Evolutionary conservation across 2,113 vertebrate species (phyloP).

Genomic region (Malurus alboscapulatus): DNA sequence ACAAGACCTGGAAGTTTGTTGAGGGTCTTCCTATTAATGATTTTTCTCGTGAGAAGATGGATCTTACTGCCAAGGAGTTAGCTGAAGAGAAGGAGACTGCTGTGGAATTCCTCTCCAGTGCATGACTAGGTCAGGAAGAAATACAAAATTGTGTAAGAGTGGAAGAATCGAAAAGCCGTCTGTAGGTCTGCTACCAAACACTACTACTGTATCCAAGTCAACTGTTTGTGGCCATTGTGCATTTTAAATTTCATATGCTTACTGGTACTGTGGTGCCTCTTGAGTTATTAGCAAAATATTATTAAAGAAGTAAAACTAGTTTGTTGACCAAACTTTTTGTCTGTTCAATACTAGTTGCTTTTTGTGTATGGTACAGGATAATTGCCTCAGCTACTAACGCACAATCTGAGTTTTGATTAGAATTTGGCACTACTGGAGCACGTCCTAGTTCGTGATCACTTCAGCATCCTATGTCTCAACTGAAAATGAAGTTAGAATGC

Average conservation of each 20-base stretch:
- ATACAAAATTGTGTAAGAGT: conserved; percentile 51
- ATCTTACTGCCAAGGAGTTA: conserved; percentile 88
- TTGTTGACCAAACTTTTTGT: conserved; percentile 54
- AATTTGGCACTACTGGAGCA: background rate
- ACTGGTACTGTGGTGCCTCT: conserved; percentile 62
- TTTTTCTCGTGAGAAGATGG: conserved; percentile 92
- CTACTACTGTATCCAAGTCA: conserved; percentile 39
- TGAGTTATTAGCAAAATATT: conserved; percentile 56
- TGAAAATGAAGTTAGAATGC: background rate
- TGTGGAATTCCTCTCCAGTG: conserved; percentile 84
- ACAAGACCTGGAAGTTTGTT: conserved; percentile 91
- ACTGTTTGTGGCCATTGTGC: conserved; percentile 54
- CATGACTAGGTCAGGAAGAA: conserved; percentile 77
- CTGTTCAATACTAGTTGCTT: conserved; percentile 37
- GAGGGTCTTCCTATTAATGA: conserved; percentile 88
- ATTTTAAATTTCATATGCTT: conserved; percentile 63
- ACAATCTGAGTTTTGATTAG: conserved; percentile 11
- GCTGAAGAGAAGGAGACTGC: conserved; percentile 91
- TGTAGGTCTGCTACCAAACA: conserved; percentile 74
- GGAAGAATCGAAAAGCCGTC: conserved; percentile 80
- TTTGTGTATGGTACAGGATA: conserved; percentile 15
- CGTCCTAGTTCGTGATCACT: accelerated
- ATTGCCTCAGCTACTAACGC: conserved; percentile 35
- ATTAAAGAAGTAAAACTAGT: conserved; percentile 51
- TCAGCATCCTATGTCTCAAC: background rate